Percentiles rank a stretch among this genome's conserved stretches.
Evolutionary conservation across 2,113 vertebrate species (phyloP).

Genomic region (Odontophorus gujanensis): DNA sequence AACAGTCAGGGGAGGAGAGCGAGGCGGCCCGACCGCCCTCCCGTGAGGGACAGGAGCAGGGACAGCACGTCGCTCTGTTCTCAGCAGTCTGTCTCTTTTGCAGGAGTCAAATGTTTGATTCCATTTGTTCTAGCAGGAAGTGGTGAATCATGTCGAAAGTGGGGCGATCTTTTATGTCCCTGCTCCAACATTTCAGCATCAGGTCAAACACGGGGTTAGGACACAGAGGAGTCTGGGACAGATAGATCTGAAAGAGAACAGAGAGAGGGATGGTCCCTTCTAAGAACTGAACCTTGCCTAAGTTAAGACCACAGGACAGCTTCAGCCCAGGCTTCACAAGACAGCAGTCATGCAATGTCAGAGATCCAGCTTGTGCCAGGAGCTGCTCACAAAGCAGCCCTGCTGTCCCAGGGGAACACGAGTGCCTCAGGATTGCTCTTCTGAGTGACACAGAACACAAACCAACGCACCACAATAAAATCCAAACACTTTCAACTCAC

Average conservation of each 20-base stretch:
- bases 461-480: constrained; percentile 32
- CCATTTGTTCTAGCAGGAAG: constrained; percentile 85
- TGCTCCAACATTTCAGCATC: constrained; percentile 96
- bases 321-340: not conserved
- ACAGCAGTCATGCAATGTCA: constrained; percentile 1
- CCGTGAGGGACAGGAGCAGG: constrained; percentile 14
- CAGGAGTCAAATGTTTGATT: constrained; percentile 70
- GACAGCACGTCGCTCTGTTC: constrained; percentile 12
- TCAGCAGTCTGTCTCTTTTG: not conserved
- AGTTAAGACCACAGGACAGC: not conserved
- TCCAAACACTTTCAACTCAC: constrained; percentile 64
- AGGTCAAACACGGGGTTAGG: constrained; percentile 89
- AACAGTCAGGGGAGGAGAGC: constrained; percentile 39
- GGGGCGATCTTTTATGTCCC: constrained; percentile 92
- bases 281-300: not conserved
- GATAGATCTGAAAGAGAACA: constrained; percentile 84
- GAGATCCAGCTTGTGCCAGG: not conserved
- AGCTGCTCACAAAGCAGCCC: constrained; percentile 26
- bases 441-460: constrained; percentile 44
- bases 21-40: constrained; percentile 12
- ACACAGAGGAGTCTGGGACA: constrained; percentile 90
- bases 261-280: not conserved
- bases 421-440: not conserved
- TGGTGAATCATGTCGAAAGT: constrained; percentile 91
- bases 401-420: not conserved